Base-by-base conservation (phyloP, 2,797 vertebrate species). In the Neosalanx taihuensis region DNA sequence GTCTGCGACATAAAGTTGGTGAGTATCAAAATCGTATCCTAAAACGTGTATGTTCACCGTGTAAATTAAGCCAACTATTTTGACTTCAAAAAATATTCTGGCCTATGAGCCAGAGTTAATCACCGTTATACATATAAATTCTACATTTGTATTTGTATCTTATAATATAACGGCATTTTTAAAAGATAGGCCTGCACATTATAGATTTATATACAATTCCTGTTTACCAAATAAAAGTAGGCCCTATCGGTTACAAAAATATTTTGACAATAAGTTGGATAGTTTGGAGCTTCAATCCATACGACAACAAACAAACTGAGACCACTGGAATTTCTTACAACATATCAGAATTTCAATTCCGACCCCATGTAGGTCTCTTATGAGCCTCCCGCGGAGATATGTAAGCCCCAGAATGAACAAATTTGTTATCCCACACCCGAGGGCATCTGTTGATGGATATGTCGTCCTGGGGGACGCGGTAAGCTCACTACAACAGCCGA, bases 391-490 rank as follows among this genome's bases (percentile, higher is more conserved):
- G 82, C 82, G 81, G 86, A 90, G 88, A 91, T 89, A 89, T 84
- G 89, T 91, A 92, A 92, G 87, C 79, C 81, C 67, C 70, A 81
- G 87, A 87, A 89, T 76, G 87, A 84, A 91, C 91, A 91, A 90
- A 93, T 92, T 90, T 91, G 90, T 91, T 89, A 87, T 87, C 86
- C 84, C 85, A 86, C 89, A 90, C 89, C 90, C 84, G 84, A 84
- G 90, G 89, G 90, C 89, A 90, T 92, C 84, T 91, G 90, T 85
- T 92, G 92, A 92, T 90, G 89, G 91, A 91, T 92, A 83, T 74
- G 86, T 76, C 80, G 86, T 90, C 90, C 88, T 87, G 76, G 79
- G 90, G 90, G 89, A 91, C 68, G 6, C 69, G 67, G 76, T 78
- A 83, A 81, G 81, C 84, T 67, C 70, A 58, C 71, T 63, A 82